phyloP scores from a whole-genome alignment of 2,113 vertebrate genomes.

The Poecile atricapillus region DNA sequence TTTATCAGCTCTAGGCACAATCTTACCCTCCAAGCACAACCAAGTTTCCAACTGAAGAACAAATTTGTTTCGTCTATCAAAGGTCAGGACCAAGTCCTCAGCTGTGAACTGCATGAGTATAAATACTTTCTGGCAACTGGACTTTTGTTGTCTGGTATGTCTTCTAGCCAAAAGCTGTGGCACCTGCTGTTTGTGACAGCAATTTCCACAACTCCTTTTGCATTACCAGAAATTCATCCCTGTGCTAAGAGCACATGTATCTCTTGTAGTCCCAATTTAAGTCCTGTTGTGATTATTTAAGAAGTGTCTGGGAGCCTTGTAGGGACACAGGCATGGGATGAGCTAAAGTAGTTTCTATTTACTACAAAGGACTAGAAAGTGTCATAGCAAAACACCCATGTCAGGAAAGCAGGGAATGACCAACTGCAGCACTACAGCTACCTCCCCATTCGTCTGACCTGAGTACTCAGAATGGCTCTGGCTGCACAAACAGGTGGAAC shows the following conservation, averaged over 20 bases:
- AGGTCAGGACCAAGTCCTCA: conserved; percentile 22
- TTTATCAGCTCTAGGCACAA: not conserved
- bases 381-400: not conserved
- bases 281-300: conserved; percentile 8
- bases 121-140: conserved; percentile 17
- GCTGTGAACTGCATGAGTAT: conserved; percentile 32
- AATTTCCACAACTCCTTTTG: not conserved
- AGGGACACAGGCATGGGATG: not conserved
- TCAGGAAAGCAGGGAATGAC: not conserved
- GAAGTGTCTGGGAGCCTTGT: not conserved
- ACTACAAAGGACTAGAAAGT: not conserved
- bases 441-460: not conserved
- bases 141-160: not conserved
- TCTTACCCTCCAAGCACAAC: not conserved
- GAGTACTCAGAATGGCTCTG: not conserved
- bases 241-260: not conserved
- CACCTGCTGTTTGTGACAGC: not conserved
- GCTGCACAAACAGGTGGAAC: not conserved
- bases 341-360: conserved; percentile 40
- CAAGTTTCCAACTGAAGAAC: not conserved
- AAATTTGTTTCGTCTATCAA: conserved; percentile 4
- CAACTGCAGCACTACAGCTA: not conserved
- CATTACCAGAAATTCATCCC: conserved; percentile 7
- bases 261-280: not conserved
- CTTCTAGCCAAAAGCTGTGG: not conserved